A percentile compares a stretch with the other conserved stretches of the same genome.
Evolutionary conservation across 2,888 invertebrate genomes (phyloP).

Genomic region (Ormyrus labotus): DNA sequence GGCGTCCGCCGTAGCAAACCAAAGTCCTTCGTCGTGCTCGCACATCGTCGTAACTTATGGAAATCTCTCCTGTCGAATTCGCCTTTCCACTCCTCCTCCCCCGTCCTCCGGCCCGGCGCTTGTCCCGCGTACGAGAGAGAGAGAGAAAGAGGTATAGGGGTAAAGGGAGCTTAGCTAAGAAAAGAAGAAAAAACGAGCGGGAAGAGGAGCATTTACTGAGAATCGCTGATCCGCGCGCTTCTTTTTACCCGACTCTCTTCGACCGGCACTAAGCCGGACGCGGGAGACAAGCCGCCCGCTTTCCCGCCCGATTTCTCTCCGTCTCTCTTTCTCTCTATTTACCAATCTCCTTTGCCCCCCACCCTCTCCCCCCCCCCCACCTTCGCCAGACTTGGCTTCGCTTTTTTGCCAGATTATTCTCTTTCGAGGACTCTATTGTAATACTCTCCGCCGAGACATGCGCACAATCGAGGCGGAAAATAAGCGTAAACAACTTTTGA

Average conservation of each 20-base stretch:
- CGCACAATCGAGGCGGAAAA: no score
- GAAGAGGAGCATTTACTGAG: not conserved
- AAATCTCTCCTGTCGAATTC: conserved; percentile 46
- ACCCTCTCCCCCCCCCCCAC: no score
- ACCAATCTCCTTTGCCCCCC: conserved; percentile 16
- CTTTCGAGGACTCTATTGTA: no score
- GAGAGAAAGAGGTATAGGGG: not conserved
- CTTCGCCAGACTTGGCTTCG: not conserved
- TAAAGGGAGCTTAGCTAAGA: not conserved
- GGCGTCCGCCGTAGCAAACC: conserved; percentile 1
- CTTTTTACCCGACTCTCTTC: conserved; percentile 35
- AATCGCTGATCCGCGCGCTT: conserved; percentile 39
- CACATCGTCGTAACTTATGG: conserved; percentile 43
- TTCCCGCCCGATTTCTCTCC: conserved; percentile 33
- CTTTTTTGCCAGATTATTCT: not conserved
- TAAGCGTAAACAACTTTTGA: no score
- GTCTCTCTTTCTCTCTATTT: conserved; percentile 38
- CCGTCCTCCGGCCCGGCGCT: not conserved
- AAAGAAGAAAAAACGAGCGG: conserved; percentile 7
- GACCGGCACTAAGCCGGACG: conserved; percentile 45
- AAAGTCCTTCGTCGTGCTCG: conserved; percentile 20
- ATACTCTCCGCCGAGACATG: no score
- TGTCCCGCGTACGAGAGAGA: not conserved
- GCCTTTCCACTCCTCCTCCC: not conserved
- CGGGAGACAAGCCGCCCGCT: conserved; percentile 28